Percentiles rank a stretch among this genome's conserved stretches.
Evolutionary conservation across 2,113 vertebrate genomes (phyloP).

Genomic region (Sprattus sprattus): DNA sequence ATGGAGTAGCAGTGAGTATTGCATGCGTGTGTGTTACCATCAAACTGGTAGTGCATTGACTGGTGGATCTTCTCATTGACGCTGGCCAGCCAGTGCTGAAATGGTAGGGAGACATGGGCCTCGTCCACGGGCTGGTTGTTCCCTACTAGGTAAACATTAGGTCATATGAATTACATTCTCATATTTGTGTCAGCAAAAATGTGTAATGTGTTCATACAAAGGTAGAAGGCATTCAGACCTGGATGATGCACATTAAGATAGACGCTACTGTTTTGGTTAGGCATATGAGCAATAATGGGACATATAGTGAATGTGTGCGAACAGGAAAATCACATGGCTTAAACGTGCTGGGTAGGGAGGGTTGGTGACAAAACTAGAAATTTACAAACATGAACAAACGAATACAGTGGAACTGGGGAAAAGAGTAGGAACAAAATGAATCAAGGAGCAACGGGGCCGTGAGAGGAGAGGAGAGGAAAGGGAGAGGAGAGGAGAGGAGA

Average conservation of each 20-base stretch:
- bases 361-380: background rate
- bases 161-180: background rate
- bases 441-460: too few relatives aligned
- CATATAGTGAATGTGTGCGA: background rate
- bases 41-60: slow-evolving; percentile 90
- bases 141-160: slow-evolving; percentile 56
- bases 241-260: background rate
- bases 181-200: background rate
- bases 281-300: background rate
- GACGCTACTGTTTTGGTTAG: background rate
- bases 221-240: background rate
- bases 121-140: slow-evolving; percentile 80
- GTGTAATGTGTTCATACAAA: background rate
- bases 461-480: background rate
- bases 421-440: background rate
- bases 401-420: background rate
- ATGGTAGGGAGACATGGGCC: slow-evolving; percentile 77
- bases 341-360: too few relatives aligned
- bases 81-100: slow-evolving; percentile 86
- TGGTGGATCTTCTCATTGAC: slow-evolving; percentile 91
- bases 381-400: background rate
- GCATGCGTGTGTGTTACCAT: slow-evolving; percentile 68
- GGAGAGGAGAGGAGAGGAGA: background rate
- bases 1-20: background rate
- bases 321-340: background rate